These are phyloP conservation scores for Piezodorus guildinii DNA, from an alignment of 1,140 invertebrate species.

Conservation along the genomic window DNA sequence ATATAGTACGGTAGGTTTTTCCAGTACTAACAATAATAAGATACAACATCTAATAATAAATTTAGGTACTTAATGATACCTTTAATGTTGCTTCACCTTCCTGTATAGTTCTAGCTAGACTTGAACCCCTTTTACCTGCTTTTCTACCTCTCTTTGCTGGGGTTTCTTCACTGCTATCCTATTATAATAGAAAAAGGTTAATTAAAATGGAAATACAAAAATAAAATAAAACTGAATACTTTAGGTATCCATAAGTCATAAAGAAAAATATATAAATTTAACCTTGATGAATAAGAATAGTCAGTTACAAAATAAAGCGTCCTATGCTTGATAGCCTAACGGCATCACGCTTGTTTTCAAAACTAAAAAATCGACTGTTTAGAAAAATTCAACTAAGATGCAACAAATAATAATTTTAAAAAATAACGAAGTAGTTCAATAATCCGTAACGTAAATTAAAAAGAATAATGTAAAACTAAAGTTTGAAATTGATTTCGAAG, in stretches of 20 bases:
- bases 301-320: background rate
- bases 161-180: slow-evolving; percentile 34
- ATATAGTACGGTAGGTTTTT: too few relatives aligned
- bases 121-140: slow-evolving; percentile 38
- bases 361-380: background rate
- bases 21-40: too few relatives aligned
- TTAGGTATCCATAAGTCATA: background rate
- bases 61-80: slow-evolving; percentile 32
- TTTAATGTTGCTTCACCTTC: slow-evolving; percentile 40
- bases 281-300: background rate
- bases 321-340: background rate
- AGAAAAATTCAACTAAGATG: too few relatives aligned
- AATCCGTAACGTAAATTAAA: too few relatives aligned
- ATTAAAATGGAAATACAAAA: too few relatives aligned
- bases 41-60: too few relatives aligned
- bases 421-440: too few relatives aligned
- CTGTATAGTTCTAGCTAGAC: slow-evolving; percentile 37
- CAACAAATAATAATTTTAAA: too few relatives aligned
- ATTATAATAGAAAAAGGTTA: slow-evolving; percentile 24
- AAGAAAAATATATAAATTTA: background rate
- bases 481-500: background rate
- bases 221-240: too few relatives aligned
- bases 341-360: slow-evolving; percentile 5
- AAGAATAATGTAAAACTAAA: too few relatives aligned
- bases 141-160: slow-evolving; percentile 35